These are phyloP conservation scores for Sebastes vulpes DNA, from an alignment of 2,797 vertebrate species.

Conservation along the genomic window DNA sequence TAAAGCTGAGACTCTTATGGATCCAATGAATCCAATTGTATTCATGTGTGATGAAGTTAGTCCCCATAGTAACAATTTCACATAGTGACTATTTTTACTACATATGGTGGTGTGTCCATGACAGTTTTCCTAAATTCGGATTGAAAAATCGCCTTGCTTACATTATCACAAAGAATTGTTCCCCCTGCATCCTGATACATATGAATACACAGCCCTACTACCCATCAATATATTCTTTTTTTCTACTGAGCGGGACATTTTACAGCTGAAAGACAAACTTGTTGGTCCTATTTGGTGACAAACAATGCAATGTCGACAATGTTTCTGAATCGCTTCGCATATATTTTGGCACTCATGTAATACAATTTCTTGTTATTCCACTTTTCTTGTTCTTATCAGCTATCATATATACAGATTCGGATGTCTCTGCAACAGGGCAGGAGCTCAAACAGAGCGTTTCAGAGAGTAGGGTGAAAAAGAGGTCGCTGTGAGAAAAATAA, in stretches of 20 bases:
- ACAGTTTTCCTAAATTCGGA: too few relatives aligned
- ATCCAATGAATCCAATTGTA: too few relatives aligned
- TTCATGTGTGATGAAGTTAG: too few relatives aligned
- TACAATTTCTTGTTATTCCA: not conserved
- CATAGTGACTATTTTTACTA: too few relatives aligned
- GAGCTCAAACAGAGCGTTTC: not conserved
- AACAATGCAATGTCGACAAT: not conserved
- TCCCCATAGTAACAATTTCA: too few relatives aligned
- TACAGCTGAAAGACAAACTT: not conserved
- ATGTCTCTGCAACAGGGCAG: not conserved
- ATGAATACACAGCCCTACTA: too few relatives aligned
- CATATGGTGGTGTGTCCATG: too few relatives aligned
- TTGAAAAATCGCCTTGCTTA: too few relatives aligned
- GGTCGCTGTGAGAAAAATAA: not conserved
- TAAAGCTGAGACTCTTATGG: too few relatives aligned
- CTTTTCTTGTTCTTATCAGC: not conserved
- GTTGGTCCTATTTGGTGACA: not conserved
- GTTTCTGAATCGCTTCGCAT: not conserved
- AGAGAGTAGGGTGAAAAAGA: not conserved
- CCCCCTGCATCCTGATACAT: too few relatives aligned
- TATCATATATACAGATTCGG: not conserved
- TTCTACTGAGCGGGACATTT: not conserved
- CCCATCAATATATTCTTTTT: not conserved
- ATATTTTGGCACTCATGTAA: not conserved
- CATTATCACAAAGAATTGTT: too few relatives aligned